phyloP scores from a whole-genome alignment of 2,113 vertebrate species.

The Gopherus flavomarginatus region DNA sequence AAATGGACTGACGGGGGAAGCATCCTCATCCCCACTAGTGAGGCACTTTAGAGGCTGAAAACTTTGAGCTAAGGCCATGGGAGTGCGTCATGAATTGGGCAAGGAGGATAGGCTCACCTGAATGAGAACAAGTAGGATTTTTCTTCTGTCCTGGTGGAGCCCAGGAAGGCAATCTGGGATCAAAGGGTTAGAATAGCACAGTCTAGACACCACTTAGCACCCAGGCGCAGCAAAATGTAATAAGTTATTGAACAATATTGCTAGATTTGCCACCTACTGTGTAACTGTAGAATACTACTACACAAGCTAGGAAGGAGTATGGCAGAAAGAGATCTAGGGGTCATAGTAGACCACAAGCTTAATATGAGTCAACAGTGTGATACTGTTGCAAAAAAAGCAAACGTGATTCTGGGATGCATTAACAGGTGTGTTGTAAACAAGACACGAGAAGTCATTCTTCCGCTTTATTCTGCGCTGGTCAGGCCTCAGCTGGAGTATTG shows the following conservation, averaged over 20 bases:
- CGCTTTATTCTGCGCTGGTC: no score
- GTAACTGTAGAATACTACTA: not conserved
- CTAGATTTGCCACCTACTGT: not conserved
- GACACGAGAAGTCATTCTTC: no score
- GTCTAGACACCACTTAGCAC: slow-evolving; percentile 69
- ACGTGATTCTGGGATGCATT: no score
- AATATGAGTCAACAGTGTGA: no score
- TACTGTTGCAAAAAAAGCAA: no score
- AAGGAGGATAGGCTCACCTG: not conserved
- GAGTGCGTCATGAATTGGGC: not conserved
- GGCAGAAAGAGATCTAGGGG: no score
- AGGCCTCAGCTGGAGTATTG: no score
- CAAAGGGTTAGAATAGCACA: not conserved
- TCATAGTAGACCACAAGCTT: no score
- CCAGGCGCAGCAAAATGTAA: slow-evolving; percentile 47
- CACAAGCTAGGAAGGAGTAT: not conserved
- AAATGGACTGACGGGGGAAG: not conserved
- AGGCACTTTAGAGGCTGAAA: not conserved
- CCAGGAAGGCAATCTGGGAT: not conserved
- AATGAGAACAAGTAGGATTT: not conserved
- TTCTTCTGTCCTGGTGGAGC: not conserved
- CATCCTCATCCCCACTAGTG: not conserved
- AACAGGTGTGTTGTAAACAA: no score
- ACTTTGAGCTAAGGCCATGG: not conserved
- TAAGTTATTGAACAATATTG: slow-evolving; percentile 20